phyloP scores from a whole-genome alignment of 2,888 invertebrate species.

The Epinotia brunnichana region DNA sequence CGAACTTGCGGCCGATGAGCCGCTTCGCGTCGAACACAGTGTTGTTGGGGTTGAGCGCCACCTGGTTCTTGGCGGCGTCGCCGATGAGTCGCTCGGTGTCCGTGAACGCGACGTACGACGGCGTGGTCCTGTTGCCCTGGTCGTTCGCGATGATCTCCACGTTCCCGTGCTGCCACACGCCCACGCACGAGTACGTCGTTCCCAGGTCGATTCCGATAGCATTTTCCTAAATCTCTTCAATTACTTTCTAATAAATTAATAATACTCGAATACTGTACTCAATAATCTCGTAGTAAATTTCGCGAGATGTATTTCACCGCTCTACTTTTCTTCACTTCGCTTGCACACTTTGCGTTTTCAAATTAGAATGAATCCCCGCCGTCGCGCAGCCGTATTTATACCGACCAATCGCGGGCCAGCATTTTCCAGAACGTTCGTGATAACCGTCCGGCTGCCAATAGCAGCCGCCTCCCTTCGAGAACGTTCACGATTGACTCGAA shows the following conservation, averaged over 20 bases:
- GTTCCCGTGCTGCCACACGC: conserved; percentile 24
- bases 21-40: too few species aligned
- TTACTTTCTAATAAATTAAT: not conserved
- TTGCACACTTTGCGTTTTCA: conserved; percentile 17
- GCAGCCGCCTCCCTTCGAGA: not conserved
- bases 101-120: conserved; percentile 80
- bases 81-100: too few species aligned
- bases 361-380: conserved; percentile 11
- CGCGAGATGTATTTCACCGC: not conserved
- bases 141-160: conserved; percentile 96
- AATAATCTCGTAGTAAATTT: conserved; percentile 6
- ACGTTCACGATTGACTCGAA: conserved; percentile 2
- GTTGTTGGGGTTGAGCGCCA: too few species aligned
- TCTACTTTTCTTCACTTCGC: conserved; percentile 1
- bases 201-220: conserved; percentile 21
- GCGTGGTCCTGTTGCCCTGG: conserved; percentile 95
- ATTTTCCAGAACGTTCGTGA: conserved; percentile 16
- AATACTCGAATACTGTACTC: not conserved
- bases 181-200: conserved; percentile 21
- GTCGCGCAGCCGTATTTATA: conserved; percentile 6
- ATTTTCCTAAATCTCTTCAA: not conserved
- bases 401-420: conserved; percentile 17
- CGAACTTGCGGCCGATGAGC: too few species aligned
- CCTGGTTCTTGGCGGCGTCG: too few species aligned
- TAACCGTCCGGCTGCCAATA: conserved; percentile 1